These are phyloP conservation scores for Chloropsis hardwickii DNA, from an alignment of 2,113 vertebrate genomes.

Conservation along the genomic window DNA sequence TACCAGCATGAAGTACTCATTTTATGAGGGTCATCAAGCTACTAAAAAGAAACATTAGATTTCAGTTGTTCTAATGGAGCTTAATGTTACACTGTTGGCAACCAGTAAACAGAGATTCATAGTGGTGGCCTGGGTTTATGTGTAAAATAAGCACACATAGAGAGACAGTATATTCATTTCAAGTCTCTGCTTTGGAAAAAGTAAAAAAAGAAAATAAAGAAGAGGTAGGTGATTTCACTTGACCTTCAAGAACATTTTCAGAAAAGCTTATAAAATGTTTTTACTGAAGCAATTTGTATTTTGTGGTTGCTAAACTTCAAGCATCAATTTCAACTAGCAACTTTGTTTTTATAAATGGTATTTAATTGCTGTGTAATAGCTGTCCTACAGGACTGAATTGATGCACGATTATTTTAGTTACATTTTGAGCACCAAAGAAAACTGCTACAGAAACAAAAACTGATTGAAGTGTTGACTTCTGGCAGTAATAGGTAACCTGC, in stretches of 20 bases:
- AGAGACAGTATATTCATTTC: neutral
- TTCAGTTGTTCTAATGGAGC: neutral
- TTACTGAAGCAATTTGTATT: neutral
- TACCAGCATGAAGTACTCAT: neutral
- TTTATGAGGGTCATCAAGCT: neutral
- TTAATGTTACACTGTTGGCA: neutral
- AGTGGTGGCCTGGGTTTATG: neutral
- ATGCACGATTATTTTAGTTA: neutral
- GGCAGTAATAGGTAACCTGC: conserved; percentile 29
- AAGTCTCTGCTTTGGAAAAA: neutral
- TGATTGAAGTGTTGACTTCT: conserved; percentile 26
- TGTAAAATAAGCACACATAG: neutral
- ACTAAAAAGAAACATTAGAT: neutral
- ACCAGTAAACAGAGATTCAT: neutral
- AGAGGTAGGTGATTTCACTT: neutral
- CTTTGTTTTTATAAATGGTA: neutral
- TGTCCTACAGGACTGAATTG: neutral
- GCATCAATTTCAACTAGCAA: neutral
- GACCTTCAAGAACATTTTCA: neutral
- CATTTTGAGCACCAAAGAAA: neutral
- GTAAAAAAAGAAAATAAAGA: neutral
- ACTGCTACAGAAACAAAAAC: neutral
- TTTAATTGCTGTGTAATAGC: neutral
- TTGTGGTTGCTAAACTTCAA: neutral
- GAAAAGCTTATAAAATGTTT: neutral